Evolutionary conservation across 2,797 vertebrate species (phyloP).

Genomic region (Schizothorax lantsangensis): DNA sequence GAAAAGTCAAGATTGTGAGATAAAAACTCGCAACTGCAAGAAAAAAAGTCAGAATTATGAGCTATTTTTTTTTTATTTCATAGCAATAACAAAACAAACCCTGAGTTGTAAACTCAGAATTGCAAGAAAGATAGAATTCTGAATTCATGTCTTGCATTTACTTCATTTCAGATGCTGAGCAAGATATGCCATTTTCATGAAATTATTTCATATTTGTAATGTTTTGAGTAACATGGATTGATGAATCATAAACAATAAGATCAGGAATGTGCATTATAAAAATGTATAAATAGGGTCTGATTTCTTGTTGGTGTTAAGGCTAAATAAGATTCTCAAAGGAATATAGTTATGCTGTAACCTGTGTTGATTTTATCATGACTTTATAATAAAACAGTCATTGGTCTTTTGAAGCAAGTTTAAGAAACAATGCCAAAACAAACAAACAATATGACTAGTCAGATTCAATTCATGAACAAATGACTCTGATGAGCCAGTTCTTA

Average conservation of each 20-base stretch:
- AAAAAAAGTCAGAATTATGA: not conserved
- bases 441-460: not conserved
- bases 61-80: not conserved
- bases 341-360: not conserved
- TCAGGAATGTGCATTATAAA: not conserved
- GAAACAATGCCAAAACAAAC: not conserved
- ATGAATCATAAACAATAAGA: not conserved
- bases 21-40: no score
- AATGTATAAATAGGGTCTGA: not conserved
- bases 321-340: not conserved
- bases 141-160: no score
- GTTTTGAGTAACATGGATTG: not conserved
- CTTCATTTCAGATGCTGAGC: not conserved
- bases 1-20: not conserved
- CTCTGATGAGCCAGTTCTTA: not conserved
- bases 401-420: not conserved
- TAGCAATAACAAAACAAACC: not conserved
- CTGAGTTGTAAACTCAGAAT: not conserved
- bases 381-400: not conserved
- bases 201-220: not conserved
- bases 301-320: not conserved
- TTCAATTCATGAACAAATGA: not conserved
- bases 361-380: not conserved
- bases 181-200: not conserved
- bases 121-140: no score